Evolutionary conservation across 2,797 vertebrate genomes (phyloP).

Genomic region (Spinus pinus): DNA sequence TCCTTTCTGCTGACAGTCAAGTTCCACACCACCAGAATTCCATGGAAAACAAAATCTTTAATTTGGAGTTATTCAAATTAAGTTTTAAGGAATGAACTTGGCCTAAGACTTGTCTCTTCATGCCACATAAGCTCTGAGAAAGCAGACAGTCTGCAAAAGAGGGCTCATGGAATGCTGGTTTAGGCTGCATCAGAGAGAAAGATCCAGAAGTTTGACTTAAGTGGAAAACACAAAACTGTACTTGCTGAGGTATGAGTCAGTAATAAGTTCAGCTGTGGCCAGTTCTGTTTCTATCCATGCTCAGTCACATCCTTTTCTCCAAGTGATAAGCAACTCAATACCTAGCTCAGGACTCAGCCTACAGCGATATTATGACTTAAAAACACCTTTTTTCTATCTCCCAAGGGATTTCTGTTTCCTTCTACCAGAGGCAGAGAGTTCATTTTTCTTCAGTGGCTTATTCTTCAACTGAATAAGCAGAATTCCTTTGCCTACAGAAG

Average conservation of each 20-base stretch:
- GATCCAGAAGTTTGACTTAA: neutral
- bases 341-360: neutral
- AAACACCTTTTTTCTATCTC: neutral
- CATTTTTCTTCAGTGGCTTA: neutral
- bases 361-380: neutral
- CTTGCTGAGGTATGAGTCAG: neutral
- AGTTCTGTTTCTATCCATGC: neutral
- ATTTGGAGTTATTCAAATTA: neutral
- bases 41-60: neutral
- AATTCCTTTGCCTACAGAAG: neutral
- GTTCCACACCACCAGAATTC: neutral
- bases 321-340: neutral
- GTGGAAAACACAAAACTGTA: neutral
- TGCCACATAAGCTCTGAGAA: neutral
- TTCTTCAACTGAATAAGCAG: neutral
- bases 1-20: neutral
- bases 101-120: neutral
- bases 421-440: neutral
- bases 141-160: neutral
- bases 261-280: neutral
- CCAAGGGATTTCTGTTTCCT: neutral
- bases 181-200: neutral
- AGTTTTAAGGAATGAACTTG: neutral
- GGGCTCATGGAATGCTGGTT: neutral
- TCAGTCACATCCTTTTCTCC: neutral